Percentiles rank a stretch among this genome's conserved stretches.
phyloP scores from a whole-genome alignment of 2,113 vertebrate genomes.

The Cephalopterus ornatus region DNA sequence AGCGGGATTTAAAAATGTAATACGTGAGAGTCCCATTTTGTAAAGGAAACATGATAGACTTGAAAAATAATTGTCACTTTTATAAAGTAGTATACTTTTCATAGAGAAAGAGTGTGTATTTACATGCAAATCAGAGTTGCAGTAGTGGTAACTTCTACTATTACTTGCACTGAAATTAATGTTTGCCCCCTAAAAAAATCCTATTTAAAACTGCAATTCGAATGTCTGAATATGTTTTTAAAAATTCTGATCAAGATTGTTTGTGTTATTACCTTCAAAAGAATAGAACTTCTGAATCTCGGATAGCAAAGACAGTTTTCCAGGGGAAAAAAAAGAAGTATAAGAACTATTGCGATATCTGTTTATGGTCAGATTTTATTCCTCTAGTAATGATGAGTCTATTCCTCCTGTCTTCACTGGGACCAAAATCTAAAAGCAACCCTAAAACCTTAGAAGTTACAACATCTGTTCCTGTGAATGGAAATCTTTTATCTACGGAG shows the following conservation, averaged over 20 bases:
- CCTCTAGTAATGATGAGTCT: not conserved
- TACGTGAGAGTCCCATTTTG: not conserved
- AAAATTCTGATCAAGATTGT: not conserved
- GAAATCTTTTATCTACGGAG: not conserved
- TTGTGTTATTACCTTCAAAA: not conserved
- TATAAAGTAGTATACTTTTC: not conserved
- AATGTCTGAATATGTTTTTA: not conserved
- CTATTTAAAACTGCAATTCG: not conserved
- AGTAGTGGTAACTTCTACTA: not conserved
- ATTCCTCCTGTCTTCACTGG: not conserved
- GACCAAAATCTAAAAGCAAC: not conserved
- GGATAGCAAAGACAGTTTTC: not conserved
- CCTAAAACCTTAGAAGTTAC: not conserved
- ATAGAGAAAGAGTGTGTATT: not conserved
- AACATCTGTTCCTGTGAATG: not conserved
- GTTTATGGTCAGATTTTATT: not conserved
- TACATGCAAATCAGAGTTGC: not conserved
- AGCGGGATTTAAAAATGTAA: not conserved
- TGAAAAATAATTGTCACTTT: not conserved
- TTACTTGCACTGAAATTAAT: not conserved
- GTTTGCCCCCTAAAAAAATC: not conserved
- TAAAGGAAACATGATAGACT: not conserved
- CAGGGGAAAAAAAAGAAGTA: not conserved
- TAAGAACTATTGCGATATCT: not conserved
- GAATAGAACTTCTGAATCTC: not conserved